Evolutionary conservation across 2,888 invertebrate species (phyloP), one percentile per base, ranked within the genome.

Genomic region (Pseudeuparius sepicola): DNA sequence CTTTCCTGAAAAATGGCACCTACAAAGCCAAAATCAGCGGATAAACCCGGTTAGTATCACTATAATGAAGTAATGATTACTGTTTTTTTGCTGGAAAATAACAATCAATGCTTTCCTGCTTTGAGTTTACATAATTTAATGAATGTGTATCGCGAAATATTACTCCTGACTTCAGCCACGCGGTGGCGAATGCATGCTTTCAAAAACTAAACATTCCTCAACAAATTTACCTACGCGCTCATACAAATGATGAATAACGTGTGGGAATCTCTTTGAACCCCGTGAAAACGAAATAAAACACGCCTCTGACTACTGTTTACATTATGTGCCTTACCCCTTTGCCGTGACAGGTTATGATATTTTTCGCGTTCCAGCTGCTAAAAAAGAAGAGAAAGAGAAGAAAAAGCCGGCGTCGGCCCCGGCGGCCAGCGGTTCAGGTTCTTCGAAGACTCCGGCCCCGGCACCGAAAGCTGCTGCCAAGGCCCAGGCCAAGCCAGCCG

Each of bases 11-110:
- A 75, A 67, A 88, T 88, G 88, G 83, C 85, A 73, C 86, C 87
- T 54, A 75, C 78, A 65, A 88, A 88, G 73, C 79, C 70, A 47
- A 73, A 72, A 58, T 61, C 84, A 61, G 74, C 82, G 56, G 85
- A 86, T 60, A 85, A 86, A 71, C 70, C 85, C 68, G 83, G 84
- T 84, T 75, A 67, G 71, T 65, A 60, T 60, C 32, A 12, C 15
- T 14, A 31, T 6, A 23, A n/a, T 11, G 20, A 20, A 20, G 6
- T 20, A 20, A 20, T 20, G n/a, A n/a, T n/a, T n/a, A n/a, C n/a
- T n/a, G n/a, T n/a, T n/a, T n/a, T n/a, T n/a, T n/a, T n/a, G n/a
- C n/a, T n/a, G n/a, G n/a, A n/a, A n/a, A n/a, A n/a, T n/a, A n/a
- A n/a, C n/a, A n/a, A n/a, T n/a, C n/a, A n/a, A n/a, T n/a, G n/a